phyloP scores from a whole-genome alignment of 1,140 invertebrate genomes.

The Trissolcus basalis region DNA sequence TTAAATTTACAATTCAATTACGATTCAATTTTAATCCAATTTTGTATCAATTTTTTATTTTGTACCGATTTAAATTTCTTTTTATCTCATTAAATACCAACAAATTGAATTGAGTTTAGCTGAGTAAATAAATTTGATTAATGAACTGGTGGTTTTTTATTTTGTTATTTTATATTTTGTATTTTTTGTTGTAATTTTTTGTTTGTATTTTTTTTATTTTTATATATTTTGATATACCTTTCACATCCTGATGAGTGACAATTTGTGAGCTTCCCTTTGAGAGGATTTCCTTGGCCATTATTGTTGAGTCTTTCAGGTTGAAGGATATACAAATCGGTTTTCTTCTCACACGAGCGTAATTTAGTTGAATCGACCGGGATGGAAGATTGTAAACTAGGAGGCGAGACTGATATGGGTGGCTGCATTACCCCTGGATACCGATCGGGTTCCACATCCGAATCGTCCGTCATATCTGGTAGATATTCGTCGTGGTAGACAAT shows the following conservation, averaged over 20 bases:
- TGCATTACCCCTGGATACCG: slow-evolving; percentile 60
- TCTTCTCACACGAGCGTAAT: slow-evolving; percentile 88
- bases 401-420: slow-evolving; percentile 69
- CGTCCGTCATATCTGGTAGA: slow-evolving; percentile 64
- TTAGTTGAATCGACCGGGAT: slow-evolving; percentile 68
- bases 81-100: no score
- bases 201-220: no score
- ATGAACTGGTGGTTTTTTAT: no score
- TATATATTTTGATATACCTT: no score
- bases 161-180: no score
- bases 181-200: not conserved
- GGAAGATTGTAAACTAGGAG: slow-evolving; percentile 66
- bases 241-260: slow-evolving; percentile 93
- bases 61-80: no score
- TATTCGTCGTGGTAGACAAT: slow-evolving; percentile 67
- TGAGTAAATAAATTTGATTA: no score
- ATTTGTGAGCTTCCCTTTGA: slow-evolving; percentile 93
- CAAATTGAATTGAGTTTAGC: no score
- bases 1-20: no score
- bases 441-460: slow-evolving; percentile 58
- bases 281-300: slow-evolving; percentile 83
- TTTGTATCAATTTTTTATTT: no score
- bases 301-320: slow-evolving; percentile 88
- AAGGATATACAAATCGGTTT: slow-evolving; percentile 90
- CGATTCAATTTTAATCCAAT: no score